Evolutionary conservation across 1,140 invertebrate species (phyloP), one percentile per base, ranked within the genome.

Genomic region (Gryllus bimaculatus): DNA sequence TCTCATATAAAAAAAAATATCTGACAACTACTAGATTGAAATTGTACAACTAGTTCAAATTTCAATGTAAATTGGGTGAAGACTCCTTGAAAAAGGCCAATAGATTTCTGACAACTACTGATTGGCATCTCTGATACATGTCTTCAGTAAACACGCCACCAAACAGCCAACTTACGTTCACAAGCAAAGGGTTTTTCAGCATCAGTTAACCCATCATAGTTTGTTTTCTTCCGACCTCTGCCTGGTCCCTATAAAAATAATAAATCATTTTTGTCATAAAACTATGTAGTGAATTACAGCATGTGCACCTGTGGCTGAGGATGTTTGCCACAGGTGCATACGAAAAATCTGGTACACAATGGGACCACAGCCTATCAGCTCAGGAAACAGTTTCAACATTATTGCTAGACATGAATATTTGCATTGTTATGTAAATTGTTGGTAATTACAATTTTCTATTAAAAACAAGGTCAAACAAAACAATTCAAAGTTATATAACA

Each of bases 151-250:
- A 39, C 26, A 39, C 26, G 5, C 26, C 26, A 39, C 26, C 26
- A 39, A 39, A 75, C 10, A 66, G 8, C 26, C 12, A 88, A 93
- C 93, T 94, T 93, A 97, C 95, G 91, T 92, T 97, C 95, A 90
- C 95, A 97, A 86, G 92, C 91, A 88, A 93, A 96, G 78, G 95
- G 95, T 85, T 97, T 97, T 85, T 97, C 95, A 48, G 92, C 89
- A 85, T 96, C 93, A 74, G 89, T 88, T 18, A 91, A 89, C 81
- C 90, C 89, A 82, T 91, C 92, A 85, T 90, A 90, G 81, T 89
- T 87, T 13, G 90, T 89, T 84, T 94, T 93, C 86, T 92, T 93
- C 80, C 93, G 87, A 79, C 93, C 93, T 79, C 92, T 88, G 81
- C 88, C 88, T 78, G 88, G 88, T 81, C 91, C 91, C 90, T 91